These are phyloP conservation scores for Bursaphelenchus okinawaensis DNA, from an alignment of 2,888 invertebrate species.

Conservation along the genomic window DNA sequence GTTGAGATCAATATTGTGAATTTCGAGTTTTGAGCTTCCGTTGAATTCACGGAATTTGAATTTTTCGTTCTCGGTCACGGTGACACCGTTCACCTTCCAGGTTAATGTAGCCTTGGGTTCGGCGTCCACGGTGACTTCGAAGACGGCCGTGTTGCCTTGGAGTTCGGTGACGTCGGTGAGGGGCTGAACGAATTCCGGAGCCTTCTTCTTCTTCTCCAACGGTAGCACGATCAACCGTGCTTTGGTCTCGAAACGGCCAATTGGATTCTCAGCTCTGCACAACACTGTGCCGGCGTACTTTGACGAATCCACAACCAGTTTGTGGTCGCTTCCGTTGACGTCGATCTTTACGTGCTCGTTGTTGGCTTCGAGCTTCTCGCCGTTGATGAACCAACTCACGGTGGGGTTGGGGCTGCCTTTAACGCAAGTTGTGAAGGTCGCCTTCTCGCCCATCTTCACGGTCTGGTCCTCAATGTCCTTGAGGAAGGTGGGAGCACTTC, in stretches of 20 bases:
- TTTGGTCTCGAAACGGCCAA: constrained; percentile 54
- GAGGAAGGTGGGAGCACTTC: constrained; percentile 53
- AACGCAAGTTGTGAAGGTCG: constrained; percentile 53
- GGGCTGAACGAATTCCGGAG: constrained; percentile 47
- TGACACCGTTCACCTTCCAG: constrained; percentile 50
- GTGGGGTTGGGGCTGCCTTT: constrained; percentile 54
- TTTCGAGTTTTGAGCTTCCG: constrained; percentile 47
- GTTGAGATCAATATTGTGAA: constrained; percentile 36
- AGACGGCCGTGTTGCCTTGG: constrained; percentile 46
- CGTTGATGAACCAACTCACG: constrained; percentile 68
- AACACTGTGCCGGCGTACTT: constrained; percentile 53
- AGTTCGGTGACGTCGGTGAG: constrained; percentile 65
- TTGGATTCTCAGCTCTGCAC: constrained; percentile 50
- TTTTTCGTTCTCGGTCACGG: constrained; percentile 36
- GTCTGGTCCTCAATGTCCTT: constrained; percentile 58
- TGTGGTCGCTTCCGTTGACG: constrained; percentile 71
- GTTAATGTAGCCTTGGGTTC: constrained; percentile 52
- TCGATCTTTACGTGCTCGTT: constrained; percentile 68
- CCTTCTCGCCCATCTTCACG: constrained; percentile 52
- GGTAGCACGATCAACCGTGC: constrained; percentile 50
- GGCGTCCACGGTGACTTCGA: constrained; percentile 51
- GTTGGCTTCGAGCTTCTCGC: constrained; percentile 65
- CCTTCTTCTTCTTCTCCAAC: constrained; percentile 43
- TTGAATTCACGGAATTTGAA: constrained; percentile 53
- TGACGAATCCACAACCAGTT: constrained; percentile 67